Evolutionary conservation across 2,888 invertebrate species (phyloP), one percentile per base, ranked within the genome.

Genomic region (Tenthredo livida): DNA sequence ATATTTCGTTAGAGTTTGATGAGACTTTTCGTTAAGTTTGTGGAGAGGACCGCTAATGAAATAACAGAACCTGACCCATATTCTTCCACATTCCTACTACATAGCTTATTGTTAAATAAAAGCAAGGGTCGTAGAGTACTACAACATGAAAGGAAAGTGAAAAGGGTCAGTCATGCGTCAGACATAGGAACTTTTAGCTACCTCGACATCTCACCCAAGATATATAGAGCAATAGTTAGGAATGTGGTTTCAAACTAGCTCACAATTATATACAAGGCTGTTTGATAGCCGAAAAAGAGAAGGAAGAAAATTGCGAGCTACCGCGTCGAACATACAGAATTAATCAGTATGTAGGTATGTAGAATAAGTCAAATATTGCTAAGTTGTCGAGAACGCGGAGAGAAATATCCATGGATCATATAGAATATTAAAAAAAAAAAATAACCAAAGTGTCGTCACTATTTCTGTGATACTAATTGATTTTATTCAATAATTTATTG

Each of bases 111-210:
- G 17, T 67, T 33, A 17, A n/a, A n/a, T n/a, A n/a, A n/a, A 6
- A 67, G 17, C 67, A 33, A 67, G 33, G 67, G 29, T 67, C 65
- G 65, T 65, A 25, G 17, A 2, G 6, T 50, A 17, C 43, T 29
- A 50, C 17, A 1, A 54, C n/a, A 77, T 29, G 29, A 50, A 77
- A 77, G 29, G n/a, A 0, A 7, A 50, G 77, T 77, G 50, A 77
- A 77, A 50, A 77, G 77, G n/a, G 17, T 50, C 77, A 54, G 29
- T 54, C 50, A 77, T 77, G 54, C 33, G 54, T 50, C 77, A 50
- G 77, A 54, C 77, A 54, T 77, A 29, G 77, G 25, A 33, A 54
- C 9, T 25, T 40, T 77, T 29, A 29, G 77, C 54, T 54, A 54
- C 50, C n/a, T 10, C 50, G 47, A n/a, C 33, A 77, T 10, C 10